Evolutionary conservation across 2,797 vertebrate genomes (phyloP).

Genomic region (Pachyuromys duprasi): DNA sequence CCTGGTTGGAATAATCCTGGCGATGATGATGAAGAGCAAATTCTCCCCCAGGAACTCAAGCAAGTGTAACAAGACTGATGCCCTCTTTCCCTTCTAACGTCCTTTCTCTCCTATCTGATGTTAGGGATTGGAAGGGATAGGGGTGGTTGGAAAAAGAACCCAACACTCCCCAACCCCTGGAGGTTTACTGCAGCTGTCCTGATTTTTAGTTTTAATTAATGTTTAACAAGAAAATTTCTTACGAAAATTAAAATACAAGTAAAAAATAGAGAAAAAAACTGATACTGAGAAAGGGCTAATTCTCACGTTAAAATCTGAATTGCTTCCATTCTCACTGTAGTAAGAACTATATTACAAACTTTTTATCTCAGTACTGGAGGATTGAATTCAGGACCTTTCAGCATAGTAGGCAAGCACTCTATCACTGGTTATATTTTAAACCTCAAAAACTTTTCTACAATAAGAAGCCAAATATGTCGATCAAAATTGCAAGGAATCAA

Average conservation of each 20-base stretch:
- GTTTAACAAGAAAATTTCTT: not conserved
- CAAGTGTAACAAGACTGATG: no score
- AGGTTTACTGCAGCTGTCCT: not conserved
- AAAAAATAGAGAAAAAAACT: not conserved
- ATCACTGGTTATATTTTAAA: not conserved
- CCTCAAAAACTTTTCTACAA: constrained; percentile 25
- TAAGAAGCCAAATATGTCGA: not conserved
- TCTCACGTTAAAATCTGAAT: not conserved
- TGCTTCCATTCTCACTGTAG: not conserved
- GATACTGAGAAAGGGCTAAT: not conserved
- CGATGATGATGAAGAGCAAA: no score
- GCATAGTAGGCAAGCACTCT: not conserved
- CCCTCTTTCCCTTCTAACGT: no score
- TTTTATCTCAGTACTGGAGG: not conserved
- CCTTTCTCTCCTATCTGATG: no score
- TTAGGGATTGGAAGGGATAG: no score
- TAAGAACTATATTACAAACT: not conserved
- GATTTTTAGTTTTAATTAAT: not conserved
- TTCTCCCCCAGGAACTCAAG: no score
- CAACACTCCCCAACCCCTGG: not conserved
- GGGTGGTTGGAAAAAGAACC: no score
- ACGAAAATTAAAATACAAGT: constrained; percentile 14
- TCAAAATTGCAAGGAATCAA: not conserved
- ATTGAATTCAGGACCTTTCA: not conserved
- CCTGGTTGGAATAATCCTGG: no score